Evolutionary conservation across 2,888 invertebrate species (phyloP), one percentile per base, ranked within the genome.

Genomic region (Tenthredo mesomela): DNA sequence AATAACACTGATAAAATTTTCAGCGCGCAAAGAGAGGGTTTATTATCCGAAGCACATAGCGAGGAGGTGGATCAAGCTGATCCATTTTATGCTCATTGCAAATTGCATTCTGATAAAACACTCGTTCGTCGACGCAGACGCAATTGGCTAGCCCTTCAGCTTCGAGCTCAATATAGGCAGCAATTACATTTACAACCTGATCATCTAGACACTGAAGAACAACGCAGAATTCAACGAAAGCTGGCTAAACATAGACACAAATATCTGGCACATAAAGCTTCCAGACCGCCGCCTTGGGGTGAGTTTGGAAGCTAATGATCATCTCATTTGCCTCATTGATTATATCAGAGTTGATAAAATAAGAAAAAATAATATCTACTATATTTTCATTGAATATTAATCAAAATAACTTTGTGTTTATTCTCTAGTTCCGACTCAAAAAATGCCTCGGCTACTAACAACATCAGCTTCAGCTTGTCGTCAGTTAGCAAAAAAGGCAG

Each of bases 1-100:
- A 25, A 25, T 71, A n/a, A 71, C 3, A 71, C n/a, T 37, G 7
- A 2, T 15, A 29, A 77, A 54, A 25, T 58, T 33, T 61, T 12
- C 90, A 98, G 98, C 94, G 99, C 99, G 0, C 99, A 99, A 94
- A 96, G 97, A 50, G 98, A 98, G 89, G 99, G 99, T 0, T 95
- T 98, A 82, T 93, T 99, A 77, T 98, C 98, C 0, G 99, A 99
- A 93, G 98, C 98, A 0, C 97, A 98, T 92, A 96, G 97, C 0
- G 98, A 97, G 90, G 98, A 98, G 92, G 97, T 96, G 0, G 97
- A 98, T 90, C 98, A 98, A 90, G 98, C 98, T 0, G 99, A 99
- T 94, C 99, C 99, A 0, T 99, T 98, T 93, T 99, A 98, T 93
- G 99, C 99, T 0, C 98, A 99, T 92, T 99, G 99, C 92, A 97